These are phyloP conservation scores for Epinotia ramella DNA, from an alignment of 2,888 invertebrate genomes.

Conservation along the genomic window DNA sequence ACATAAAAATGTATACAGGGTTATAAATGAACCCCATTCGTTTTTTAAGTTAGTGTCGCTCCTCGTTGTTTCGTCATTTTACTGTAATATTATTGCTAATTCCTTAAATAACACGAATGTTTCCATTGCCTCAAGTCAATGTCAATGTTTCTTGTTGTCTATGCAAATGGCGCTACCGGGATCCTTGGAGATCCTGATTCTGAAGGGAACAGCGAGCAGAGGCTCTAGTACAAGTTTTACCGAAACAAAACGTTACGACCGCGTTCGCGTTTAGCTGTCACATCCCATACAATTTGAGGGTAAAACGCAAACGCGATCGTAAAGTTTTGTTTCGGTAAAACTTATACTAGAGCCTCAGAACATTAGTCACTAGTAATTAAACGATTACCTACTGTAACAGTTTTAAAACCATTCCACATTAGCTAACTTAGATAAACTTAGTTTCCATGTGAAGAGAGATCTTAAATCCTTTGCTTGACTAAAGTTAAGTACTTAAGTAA, in stretches of 20 bases:
- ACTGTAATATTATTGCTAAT: conserved; percentile 23
- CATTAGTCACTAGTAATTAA: neutral
- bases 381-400: neutral
- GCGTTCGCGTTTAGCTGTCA: too few relatives aligned
- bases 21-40: conserved; percentile 47
- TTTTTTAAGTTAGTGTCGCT: conserved; percentile 36
- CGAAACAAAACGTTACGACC: too few relatives aligned
- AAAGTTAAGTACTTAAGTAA: neutral
- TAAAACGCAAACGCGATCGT: too few relatives aligned
- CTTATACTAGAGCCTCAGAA: too few relatives aligned
- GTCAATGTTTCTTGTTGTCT: neutral
- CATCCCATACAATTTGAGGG: too few relatives aligned
- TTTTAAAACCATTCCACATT: neutral
- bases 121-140: neutral
- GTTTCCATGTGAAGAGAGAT: neutral
- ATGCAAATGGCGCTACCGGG: neutral
- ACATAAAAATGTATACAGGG: conserved; percentile 50
- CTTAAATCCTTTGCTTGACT: neutral
- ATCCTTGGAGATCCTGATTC: neutral
- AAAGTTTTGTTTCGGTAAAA: too few relatives aligned
- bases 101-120: conserved; percentile 5
- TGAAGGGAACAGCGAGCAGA: neutral
- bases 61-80: conserved; percentile 26
- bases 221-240: too few relatives aligned
- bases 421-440: neutral